Percentiles rank a stretch among this genome's conserved stretches.
phyloP scores from a whole-genome alignment of 2,888 invertebrate genomes.

The Thecophora atra region DNA sequence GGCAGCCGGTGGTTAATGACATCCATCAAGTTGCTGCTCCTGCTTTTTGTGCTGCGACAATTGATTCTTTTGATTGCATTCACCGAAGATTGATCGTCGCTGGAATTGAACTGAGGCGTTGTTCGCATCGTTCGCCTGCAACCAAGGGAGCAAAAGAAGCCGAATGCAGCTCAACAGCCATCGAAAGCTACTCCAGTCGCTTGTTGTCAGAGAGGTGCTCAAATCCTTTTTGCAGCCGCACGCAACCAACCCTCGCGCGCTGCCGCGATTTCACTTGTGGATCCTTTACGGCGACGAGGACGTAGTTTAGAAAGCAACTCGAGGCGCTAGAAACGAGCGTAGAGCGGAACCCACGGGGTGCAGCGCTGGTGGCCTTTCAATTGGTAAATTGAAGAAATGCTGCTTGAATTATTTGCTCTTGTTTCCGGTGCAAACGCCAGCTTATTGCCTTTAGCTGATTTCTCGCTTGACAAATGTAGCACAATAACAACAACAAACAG shows the following conservation, averaged over 20 bases:
- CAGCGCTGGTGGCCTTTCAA: too few species aligned
- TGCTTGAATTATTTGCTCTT: too few species aligned
- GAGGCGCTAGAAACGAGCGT: too few species aligned
- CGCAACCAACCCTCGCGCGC: constrained; percentile 1
- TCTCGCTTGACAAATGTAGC: too few species aligned
- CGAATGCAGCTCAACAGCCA: not conserved
- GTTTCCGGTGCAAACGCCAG: too few species aligned
- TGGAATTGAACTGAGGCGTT: not conserved
- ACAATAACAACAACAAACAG: constrained; percentile 17
- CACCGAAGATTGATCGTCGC: constrained; percentile 19
- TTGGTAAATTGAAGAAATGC: too few species aligned
- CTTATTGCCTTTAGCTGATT: too few species aligned
- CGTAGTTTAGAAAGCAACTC: constrained; percentile 2
- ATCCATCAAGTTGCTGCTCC: constrained; percentile 24
- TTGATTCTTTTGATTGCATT: constrained; percentile 10
- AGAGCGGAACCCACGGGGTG: too few species aligned
- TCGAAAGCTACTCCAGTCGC: not conserved
- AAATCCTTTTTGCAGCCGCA: not conserved
- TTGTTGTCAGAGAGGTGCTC: not conserved
- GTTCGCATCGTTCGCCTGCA: not conserved
- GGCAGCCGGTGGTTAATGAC: constrained; percentile 6
- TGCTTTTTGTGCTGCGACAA: constrained; percentile 27
- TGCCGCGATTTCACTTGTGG: constrained; percentile 13
- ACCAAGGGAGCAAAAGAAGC: not conserved
- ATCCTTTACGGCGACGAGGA: constrained; percentile 21